Percentiles rank a stretch among this genome's conserved stretches.
Evolutionary conservation across 2,113 vertebrate genomes (phyloP).

Genomic region (Pseudorectes ferrugineus): DNA sequence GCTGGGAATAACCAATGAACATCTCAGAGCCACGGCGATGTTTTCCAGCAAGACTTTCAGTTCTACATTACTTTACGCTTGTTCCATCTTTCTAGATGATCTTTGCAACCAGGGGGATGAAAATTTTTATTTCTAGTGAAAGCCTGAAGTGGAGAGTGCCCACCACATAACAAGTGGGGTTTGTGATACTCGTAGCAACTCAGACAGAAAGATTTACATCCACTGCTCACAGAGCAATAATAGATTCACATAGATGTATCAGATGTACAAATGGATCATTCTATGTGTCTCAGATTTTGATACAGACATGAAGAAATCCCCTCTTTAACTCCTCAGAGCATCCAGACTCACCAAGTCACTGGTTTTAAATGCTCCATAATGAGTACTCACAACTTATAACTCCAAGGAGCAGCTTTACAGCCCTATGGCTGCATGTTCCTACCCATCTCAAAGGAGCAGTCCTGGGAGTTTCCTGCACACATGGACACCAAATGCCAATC

Average conservation of each 20-base stretch:
- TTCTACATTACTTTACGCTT: not conserved
- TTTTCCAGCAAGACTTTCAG: not conserved
- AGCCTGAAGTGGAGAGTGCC: not conserved
- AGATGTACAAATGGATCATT: not conserved
- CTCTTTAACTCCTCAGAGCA: not conserved
- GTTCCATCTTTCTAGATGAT: not conserved
- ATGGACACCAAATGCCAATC: not conserved
- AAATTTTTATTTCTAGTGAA: not conserved
- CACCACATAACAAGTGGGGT: not conserved
- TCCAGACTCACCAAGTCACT: not conserved
- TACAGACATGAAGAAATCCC: not conserved
- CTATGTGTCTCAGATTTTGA: not conserved
- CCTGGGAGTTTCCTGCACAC: not conserved
- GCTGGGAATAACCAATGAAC: not conserved
- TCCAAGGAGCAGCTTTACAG: not conserved
- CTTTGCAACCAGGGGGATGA: not conserved
- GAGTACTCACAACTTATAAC: not conserved
- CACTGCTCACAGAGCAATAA: not conserved
- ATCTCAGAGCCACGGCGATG: not conserved
- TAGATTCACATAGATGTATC: not conserved
- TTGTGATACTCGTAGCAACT: not conserved
- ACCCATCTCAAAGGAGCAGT: fast-evolving
- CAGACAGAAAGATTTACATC: not conserved
- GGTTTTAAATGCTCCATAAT: not conserved
- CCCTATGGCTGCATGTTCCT: not conserved